phyloP scores from a whole-genome alignment of 2,797 vertebrate species.

The Pangasius djambal region DNA sequence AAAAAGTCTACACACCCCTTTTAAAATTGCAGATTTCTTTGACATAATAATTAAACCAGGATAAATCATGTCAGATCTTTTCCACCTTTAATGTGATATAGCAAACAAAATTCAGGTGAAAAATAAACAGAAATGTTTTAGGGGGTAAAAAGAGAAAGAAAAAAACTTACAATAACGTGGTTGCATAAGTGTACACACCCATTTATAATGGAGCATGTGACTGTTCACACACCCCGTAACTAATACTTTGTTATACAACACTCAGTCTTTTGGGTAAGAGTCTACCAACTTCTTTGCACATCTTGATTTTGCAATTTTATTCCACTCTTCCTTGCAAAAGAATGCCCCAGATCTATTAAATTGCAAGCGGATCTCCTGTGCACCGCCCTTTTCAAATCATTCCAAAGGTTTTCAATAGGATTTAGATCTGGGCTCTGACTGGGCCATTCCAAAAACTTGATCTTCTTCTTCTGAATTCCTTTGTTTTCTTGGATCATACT shows the following conservation, averaged over 20 bases:
- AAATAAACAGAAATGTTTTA: not conserved
- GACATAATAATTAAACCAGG: not conserved
- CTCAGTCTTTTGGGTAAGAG: not conserved
- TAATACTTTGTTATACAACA: not conserved
- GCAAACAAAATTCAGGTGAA: not conserved
- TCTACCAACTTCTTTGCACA: not conserved
- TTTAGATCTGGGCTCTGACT: not conserved
- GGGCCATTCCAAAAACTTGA: not conserved
- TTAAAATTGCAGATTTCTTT: not conserved
- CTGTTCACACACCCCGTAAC: not conserved
- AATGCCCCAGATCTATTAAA: not conserved
- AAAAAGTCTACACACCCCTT: not conserved
- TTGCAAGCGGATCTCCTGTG: not conserved
- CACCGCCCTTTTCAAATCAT: not conserved
- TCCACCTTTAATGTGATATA: not conserved
- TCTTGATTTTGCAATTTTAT: not conserved
- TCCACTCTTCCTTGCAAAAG: not conserved
- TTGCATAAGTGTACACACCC: not conserved
- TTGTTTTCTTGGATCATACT: not conserved
- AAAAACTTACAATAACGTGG: not conserved
- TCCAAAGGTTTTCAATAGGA: not conserved
- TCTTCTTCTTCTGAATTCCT: not conserved
- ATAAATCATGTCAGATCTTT: not conserved
- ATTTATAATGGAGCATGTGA: not conserved
- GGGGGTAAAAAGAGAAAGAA: not conserved